Evolutionary conservation across 2,888 invertebrate species (phyloP), one percentile per base, ranked within the genome.

Genomic region (Hyposoter dolosus): DNA sequence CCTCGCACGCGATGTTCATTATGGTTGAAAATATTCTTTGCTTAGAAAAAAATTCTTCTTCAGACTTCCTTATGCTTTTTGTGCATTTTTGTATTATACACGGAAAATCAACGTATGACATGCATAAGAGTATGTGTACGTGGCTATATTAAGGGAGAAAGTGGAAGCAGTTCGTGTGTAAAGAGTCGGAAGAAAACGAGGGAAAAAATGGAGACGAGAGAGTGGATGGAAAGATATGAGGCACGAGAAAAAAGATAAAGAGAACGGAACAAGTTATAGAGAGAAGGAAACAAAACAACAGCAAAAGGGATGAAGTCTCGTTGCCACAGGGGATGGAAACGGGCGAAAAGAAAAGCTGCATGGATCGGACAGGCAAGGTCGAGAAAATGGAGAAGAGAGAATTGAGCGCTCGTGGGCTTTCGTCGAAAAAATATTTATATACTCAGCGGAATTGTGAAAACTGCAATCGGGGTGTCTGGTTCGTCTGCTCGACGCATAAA

Each of bases 351-450:
- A 53, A 83, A 77, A 83, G 77, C 71, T 77, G 71, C 40, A 68
- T 53, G 71, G 50, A 68, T 53, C 72, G 74, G 66, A 81, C 66
- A 74, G 65, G 74, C 23, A 45, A 74, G 43, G 43, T 66, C 65
- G 81, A 53, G 66, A 43, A 74, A 74, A 72, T 71, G 74, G 35
- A 60, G 56, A 19, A 23, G 45, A 15, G 53, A 77, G 79, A 10
- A 83, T 79, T n/a, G 74, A 68, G 32, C 28, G 47, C 68, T 63
- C 66, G 28, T 63, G 60, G 53, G 47, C 68, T 79, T 63, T 75
- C 50, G 15, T 75, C 63, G 60, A 43, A 47, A 40, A 75, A 75
- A 75, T 83, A 79, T 83, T 79, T 75, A 68, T 83, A 69, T 74
- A 79, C 60, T 83, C 50, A 50, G 15, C n/a, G 69, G 68, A 65